phyloP scores from a whole-genome alignment of 2,888 invertebrate genomes.

The Cantharis nigra region DNA sequence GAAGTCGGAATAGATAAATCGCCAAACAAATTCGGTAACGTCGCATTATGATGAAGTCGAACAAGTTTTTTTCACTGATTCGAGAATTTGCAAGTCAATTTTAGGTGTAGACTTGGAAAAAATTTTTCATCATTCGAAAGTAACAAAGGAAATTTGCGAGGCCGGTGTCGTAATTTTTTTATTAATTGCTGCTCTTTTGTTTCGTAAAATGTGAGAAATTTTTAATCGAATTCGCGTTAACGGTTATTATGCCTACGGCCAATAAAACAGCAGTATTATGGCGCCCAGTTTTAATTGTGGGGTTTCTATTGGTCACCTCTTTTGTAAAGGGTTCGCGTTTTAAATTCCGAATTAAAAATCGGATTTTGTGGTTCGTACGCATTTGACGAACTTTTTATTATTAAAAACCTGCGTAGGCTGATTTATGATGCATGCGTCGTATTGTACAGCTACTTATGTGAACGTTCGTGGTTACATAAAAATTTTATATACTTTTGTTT shows the following conservation, averaged over 20 bases:
- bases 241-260: background rate
- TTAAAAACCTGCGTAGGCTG: background rate
- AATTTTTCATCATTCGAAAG: background rate
- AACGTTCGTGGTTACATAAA: background rate
- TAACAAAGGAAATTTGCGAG: background rate
- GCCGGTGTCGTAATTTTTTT: background rate
- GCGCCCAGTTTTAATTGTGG: background rate
- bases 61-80: background rate
- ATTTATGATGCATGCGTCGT: background rate
- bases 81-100: background rate
- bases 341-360: background rate
- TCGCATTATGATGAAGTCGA: background rate
- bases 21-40: background rate
- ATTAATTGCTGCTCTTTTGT: background rate
- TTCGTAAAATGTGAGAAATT: background rate
- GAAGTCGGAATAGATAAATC: background rate
- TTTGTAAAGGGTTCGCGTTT: background rate
- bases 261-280: background rate
- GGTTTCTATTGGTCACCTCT: background rate
- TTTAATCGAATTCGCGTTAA: background rate
- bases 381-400: background rate
- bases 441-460: background rate
- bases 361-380: background rate
- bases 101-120: background rate
- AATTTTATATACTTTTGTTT: background rate